Base-by-base conservation (phyloP, 2,797 vertebrate species). In the Onychomys arenicola region DNA sequence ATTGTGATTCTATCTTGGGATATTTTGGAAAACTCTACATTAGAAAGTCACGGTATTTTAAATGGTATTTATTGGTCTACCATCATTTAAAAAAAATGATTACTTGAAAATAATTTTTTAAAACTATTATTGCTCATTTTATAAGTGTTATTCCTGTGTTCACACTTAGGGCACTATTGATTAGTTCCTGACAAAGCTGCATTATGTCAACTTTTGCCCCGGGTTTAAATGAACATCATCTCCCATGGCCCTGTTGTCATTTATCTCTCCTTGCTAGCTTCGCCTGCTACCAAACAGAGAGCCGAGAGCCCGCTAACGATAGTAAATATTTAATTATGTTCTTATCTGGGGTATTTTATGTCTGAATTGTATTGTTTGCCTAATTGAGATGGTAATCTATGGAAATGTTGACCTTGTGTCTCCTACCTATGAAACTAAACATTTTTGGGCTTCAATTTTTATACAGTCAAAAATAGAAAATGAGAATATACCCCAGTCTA, bases 311-410 rank as follows among this genome's bases (percentile, higher is more conserved):
- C 96, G 78, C 90, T 93, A 78, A 92, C 37, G 6, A 80, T 77
- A 59, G 77, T 97, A 97, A 97, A 97, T 97, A 96, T 97, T 98
- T 98, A 95, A 98, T 93, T 92, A 59, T 90, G 93, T 89, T 91
- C 96, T 97, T 98, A 97, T 97, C 98, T 90, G 59, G 52, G 55
- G 85, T 97, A 97, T 97, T 98, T 97, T 96, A 91, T 97, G 92
- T 97, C 97, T 81, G 84, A 97, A 96, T 93, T 91, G 82, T 97
- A 95, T 96, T 97, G 73, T 90, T 97, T 94, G 73, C 61, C 93
- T 93, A 69, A 84, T 37, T 85, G 43, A 97, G 96, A 96, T 96
- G 61, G 57, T 89, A 86, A 97, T 97, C 95, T 95, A 40, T 94
- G 92, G 95, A 96, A 96, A 86, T 93, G 89, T 92, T n/a, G 77